A percentile compares a stretch with the other conserved stretches of the same genome.
Evolutionary conservation across 2,888 invertebrate species (phyloP).

Genomic region (Baronia brevicornis): DNA sequence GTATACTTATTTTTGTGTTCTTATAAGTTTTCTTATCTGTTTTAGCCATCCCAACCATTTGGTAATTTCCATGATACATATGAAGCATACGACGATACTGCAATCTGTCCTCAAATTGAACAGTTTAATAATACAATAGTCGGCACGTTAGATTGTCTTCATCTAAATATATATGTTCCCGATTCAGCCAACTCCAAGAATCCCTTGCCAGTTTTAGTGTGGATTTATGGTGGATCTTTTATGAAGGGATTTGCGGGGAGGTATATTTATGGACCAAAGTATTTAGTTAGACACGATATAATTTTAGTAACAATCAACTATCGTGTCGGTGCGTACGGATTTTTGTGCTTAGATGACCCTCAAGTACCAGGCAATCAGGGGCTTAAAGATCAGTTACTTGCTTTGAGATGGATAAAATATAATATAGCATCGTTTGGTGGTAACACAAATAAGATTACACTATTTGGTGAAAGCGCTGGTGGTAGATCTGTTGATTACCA

Average conservation of each 20-base stretch:
- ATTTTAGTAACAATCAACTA: conserved; percentile 33
- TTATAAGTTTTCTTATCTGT: conserved; percentile 9
- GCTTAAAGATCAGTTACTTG: conserved; percentile 31
- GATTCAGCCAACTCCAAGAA: conserved; percentile 20
- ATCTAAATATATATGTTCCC: conserved; percentile 77
- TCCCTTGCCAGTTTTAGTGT: conserved; percentile 43
- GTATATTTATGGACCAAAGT: conserved; percentile 31
- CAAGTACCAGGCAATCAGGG: conserved; percentile 37
- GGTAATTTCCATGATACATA: conserved; percentile 33
- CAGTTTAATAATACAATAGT: conserved; percentile 27
- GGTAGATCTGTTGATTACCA: conserved; percentile 26
- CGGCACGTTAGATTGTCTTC: conserved; percentile 72
- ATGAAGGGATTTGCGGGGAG: conserved; percentile 36
- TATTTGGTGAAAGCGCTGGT: conserved; percentile 33
- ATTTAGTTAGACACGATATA: conserved; percentile 25
- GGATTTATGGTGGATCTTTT: conserved; percentile 52
- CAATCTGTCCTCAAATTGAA: conserved; percentile 41
- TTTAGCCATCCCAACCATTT: conserved; percentile 30
- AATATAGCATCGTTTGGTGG: conserved; percentile 34
- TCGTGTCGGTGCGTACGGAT: conserved; percentile 31
- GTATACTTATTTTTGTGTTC: neutral
- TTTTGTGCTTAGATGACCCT: conserved; percentile 28
- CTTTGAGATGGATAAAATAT: conserved; percentile 31
- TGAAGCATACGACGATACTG: conserved; percentile 32
- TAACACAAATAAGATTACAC: conserved; percentile 25